Evolutionary conservation across 2,797 vertebrate species (phyloP).

Genomic region (Austrolebias charrua): DNA sequence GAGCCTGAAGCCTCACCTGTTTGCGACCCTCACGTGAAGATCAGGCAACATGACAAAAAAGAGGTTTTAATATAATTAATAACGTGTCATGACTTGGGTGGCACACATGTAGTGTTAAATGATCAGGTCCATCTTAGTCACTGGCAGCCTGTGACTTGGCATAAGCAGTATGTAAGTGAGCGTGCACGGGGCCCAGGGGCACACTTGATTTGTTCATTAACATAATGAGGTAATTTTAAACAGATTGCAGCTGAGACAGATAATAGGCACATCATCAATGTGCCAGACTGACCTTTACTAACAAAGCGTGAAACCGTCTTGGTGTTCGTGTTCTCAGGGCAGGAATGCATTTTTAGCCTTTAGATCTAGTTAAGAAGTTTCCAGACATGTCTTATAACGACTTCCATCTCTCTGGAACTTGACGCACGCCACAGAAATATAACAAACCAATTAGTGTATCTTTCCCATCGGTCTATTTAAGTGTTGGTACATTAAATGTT

Average conservation of each 20-base stretch:
- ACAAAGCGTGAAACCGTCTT: conserved; percentile 67
- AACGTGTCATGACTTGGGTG: conserved; percentile 54
- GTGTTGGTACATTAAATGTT: background rate
- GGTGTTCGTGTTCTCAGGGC: conserved; percentile 41
- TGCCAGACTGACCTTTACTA: conserved; percentile 74
- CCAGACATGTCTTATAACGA: conserved; percentile 12
- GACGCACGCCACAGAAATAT: background rate
- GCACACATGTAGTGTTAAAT: conserved; percentile 55
- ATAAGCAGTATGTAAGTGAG: conserved; percentile 72
- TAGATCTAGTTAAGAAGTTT: conserved; percentile 24
- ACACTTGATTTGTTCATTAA: conserved; percentile 79
- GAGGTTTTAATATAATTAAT: conserved; percentile 68
- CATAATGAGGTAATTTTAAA: conserved; percentile 82
- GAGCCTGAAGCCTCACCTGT: conserved; percentile 48
- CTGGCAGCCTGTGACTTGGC: conserved; percentile 63
- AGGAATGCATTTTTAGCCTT: conserved; percentile 22
- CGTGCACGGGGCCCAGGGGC: conserved; percentile 68
- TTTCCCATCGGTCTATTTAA: background rate
- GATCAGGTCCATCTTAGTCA: conserved; percentile 54
- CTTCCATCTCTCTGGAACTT: conserved; percentile 14
- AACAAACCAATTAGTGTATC: conserved; percentile 16
- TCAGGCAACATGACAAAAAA: conserved; percentile 43
- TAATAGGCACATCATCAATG: conserved; percentile 76
- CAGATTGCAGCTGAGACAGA: conserved; percentile 77
- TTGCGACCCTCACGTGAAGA: conserved; percentile 50